Percentiles rank a stretch among this genome's conserved stretches.
phyloP scores from a whole-genome alignment of 2,113 vertebrate genomes.

The Reinhardtius hippoglossoides region DNA sequence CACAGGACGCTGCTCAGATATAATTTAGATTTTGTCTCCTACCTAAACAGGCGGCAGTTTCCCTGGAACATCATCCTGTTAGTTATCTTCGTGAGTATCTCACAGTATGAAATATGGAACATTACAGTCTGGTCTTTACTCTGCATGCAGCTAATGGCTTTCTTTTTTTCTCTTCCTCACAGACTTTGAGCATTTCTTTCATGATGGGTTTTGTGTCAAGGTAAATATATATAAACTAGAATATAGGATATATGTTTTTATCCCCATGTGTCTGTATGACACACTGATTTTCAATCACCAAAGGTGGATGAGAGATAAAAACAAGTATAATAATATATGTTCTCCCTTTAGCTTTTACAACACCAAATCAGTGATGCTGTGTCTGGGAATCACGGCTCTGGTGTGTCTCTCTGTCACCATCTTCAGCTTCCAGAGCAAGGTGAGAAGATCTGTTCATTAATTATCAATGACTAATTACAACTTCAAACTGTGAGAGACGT shows the following conservation, averaged over 20 bases:
- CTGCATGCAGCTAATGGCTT: neutral
- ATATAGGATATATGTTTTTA: neutral
- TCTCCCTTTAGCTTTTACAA: conserved; percentile 89
- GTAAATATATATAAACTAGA: conserved; percentile 52
- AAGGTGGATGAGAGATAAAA: neutral
- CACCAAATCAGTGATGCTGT: conserved; percentile 90
- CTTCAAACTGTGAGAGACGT: neutral
- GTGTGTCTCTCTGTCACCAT: conserved; percentile 92
- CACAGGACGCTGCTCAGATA: neutral
- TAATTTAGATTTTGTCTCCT: neutral
- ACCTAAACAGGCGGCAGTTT: conserved; percentile 87
- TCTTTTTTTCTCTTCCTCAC: neutral
- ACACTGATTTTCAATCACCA: no score
- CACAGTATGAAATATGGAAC: neutral
- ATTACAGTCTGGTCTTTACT: neutral
- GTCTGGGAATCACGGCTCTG: conserved; percentile 90
- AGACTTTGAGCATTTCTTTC: conserved; percentile 83
- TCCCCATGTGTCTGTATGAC: no score
- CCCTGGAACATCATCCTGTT: conserved; percentile 94
- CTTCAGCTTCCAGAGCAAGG: conserved; percentile 97
- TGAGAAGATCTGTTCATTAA: conserved; percentile 62
- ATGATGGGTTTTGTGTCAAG: conserved; percentile 85
- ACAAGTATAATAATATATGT: neutral
- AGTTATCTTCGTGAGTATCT: conserved; percentile 91
- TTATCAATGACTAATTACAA: neutral